Evolutionary conservation across 30 jellyfish, hydroid and myxozoan species (phyloP).

Genomic region (Catostylus mosaicus): DNA sequence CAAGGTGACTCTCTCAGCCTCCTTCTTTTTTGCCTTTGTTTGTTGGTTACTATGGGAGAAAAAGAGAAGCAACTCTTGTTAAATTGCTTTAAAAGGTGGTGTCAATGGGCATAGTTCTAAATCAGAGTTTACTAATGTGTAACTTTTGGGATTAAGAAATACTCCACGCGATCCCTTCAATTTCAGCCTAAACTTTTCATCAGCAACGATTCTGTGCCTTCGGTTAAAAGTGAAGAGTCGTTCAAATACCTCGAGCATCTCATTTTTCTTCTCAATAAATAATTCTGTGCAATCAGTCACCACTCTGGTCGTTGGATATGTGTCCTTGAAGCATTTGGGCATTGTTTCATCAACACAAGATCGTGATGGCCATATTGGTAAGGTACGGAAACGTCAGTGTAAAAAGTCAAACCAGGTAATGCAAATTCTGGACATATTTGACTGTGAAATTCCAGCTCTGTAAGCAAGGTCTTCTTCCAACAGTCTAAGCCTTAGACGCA

Average conservation of each 20-base stretch:
- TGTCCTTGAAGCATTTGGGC: conserved; percentile 62
- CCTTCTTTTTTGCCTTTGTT: not conserved
- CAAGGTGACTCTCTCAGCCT: not conserved
- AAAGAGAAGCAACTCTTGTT: not conserved
- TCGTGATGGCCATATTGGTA: conserved; percentile 65
- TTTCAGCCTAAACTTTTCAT: conserved; percentile 1
- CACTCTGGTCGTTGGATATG: conserved; percentile 61
- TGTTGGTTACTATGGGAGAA: not conserved
- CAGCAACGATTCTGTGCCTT: not conserved
- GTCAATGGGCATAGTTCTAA: not conserved
- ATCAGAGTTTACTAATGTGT: not conserved
- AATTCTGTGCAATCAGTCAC: conserved; percentile 69
- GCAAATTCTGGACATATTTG: conserved; percentile 28
- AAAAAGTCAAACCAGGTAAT: conserved; percentile 61
- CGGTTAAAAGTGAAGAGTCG: not conserved
- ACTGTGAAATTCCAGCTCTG: conserved; percentile 33
- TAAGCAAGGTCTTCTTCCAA: conserved; percentile 57
- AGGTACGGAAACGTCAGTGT: conserved; percentile 28
- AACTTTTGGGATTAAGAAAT: not conserved
- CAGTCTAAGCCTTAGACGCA: conserved; percentile 50
- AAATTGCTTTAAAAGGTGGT: not conserved
- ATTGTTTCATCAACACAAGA: conserved; percentile 38
- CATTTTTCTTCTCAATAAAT: conserved; percentile 68
- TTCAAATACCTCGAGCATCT: not conserved
- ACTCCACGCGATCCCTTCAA: conserved; percentile 13